Conservation (phyloP, 1,140 invertebrate species). For the Leptonema lineaticorne region DNA sequence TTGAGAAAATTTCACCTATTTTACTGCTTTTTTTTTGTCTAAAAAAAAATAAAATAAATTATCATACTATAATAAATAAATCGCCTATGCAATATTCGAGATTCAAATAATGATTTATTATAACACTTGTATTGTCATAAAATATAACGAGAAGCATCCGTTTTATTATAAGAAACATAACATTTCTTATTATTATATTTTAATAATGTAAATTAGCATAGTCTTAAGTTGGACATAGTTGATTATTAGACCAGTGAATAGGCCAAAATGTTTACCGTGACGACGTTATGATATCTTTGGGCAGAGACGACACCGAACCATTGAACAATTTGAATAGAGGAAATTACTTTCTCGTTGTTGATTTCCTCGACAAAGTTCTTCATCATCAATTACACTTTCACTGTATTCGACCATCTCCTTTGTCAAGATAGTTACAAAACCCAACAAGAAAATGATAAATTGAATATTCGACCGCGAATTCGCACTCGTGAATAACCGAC, state of each 20-base stretch:
- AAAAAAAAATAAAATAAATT: no score
- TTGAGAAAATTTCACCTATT: no score
- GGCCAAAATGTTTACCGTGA: background rate
- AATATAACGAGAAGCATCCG: no score
- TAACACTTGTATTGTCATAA: no score
- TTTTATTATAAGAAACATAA: no score
- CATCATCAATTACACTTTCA: conserved; percentile 1
- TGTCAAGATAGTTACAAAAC: conserved; percentile 8
- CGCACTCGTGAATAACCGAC: background rate
- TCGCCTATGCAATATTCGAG: no score
- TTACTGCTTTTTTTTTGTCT: no score
- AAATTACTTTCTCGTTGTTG: conserved; percentile 8
- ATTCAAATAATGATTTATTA: no score
- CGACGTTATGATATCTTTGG: background rate
- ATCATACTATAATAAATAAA: no score
- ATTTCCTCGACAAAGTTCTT: background rate
- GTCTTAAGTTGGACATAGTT: background rate
- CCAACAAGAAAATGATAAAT: conserved; percentile 19
- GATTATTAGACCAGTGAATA: background rate
- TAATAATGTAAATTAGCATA: background rate
- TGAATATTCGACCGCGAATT: background rate
- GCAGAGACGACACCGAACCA: background rate
- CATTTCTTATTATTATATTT: no score
- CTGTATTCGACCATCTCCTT: background rate
- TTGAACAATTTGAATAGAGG: conserved; percentile 7